Evolutionary conservation across 2,888 invertebrate genomes (phyloP).

Genomic region (Perizoma affinitatum): DNA sequence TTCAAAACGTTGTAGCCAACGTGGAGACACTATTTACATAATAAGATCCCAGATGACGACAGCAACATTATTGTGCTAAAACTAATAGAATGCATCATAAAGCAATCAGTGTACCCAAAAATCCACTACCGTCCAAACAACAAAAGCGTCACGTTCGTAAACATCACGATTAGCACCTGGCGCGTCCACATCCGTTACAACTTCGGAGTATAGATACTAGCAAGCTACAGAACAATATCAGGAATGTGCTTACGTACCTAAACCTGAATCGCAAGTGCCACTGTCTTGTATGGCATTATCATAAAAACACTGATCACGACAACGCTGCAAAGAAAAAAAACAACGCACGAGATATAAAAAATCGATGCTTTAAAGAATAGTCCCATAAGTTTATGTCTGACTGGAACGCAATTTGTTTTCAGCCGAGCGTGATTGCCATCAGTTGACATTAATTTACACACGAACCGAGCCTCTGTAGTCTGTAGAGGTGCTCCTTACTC

Average conservation of each 20-base stretch:
- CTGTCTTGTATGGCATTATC: too few relatives aligned
- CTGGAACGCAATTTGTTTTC: too few relatives aligned
- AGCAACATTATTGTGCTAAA: conserved; percentile 5
- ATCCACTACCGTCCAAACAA: conserved; percentile 27
- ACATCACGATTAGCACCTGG: conserved; percentile 49
- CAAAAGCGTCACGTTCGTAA: conserved; percentile 34
- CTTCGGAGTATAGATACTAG: conserved; percentile 19
- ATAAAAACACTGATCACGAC: too few relatives aligned
- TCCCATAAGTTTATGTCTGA: too few relatives aligned
- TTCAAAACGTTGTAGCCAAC: not conserved
- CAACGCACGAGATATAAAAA: too few relatives aligned
- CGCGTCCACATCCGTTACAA: conserved; percentile 46
- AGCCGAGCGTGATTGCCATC: too few relatives aligned
- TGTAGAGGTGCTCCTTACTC: conserved; percentile 2
- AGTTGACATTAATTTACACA: too few relatives aligned
- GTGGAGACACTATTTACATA: not conserved
- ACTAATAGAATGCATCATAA: conserved; percentile 11
- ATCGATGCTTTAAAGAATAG: too few relatives aligned
- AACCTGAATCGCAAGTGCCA: too few relatives aligned
- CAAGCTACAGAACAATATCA: conserved; percentile 5
- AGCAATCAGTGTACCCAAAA: conserved; percentile 37
- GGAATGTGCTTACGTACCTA: too few relatives aligned
- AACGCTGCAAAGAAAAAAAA: too few relatives aligned
- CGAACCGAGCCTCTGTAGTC: too few relatives aligned
- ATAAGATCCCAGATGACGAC: not conserved